Conservation (phyloP, 2,797 vertebrate species). For the Phylloscopus collybita region DNA sequence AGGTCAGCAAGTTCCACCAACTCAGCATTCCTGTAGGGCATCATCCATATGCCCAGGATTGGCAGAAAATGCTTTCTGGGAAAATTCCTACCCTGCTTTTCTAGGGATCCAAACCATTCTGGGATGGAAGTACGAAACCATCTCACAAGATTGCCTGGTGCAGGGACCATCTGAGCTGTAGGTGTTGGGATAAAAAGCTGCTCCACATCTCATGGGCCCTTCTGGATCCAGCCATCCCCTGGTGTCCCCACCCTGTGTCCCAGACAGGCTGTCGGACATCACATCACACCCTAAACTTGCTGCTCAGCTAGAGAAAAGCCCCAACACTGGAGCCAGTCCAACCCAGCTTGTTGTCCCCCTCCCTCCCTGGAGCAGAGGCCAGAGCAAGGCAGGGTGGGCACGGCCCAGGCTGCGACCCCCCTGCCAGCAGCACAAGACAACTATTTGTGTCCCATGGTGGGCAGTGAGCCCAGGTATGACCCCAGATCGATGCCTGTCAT, state of each 20-base stretch:
- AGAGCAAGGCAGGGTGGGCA: neutral
- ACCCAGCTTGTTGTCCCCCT: neutral
- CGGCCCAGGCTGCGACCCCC: fast-evolving
- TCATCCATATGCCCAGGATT: neutral
- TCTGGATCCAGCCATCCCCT: neutral
- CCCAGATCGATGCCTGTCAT: neutral
- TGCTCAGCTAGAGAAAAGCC: neutral
- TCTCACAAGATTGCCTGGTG: neutral
- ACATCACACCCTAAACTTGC: neutral
- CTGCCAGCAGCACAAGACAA: neutral
- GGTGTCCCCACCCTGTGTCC: neutral
- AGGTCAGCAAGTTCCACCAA: neutral
- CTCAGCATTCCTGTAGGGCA: too few species aligned
- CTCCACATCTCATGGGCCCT: neutral
- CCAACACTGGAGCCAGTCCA: neutral
- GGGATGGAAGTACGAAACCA: neutral
- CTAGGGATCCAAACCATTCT: neutral
- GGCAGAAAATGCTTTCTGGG: neutral
- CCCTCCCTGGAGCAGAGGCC: neutral
- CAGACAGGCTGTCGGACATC: neutral
- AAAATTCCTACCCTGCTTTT: neutral
- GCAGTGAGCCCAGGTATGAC: neutral
- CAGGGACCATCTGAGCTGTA: neutral
- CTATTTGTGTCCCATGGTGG: neutral
- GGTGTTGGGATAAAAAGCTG: neutral